These are phyloP conservation scores for Eupeodes luniger DNA, from an alignment of 2,888 invertebrate species.

Conservation along the genomic window DNA sequence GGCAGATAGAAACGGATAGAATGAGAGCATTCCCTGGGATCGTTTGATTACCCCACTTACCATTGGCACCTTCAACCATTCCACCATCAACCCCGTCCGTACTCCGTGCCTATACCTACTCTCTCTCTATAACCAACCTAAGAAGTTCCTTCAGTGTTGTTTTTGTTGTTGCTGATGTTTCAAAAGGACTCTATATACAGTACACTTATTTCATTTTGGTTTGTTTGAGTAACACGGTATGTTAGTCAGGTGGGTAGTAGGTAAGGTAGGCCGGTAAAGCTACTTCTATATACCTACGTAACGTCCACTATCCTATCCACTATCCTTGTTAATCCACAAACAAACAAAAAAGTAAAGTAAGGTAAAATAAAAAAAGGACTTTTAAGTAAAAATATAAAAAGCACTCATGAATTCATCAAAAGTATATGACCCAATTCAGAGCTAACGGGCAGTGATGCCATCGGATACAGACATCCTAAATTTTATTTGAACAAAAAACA, in stretches of 20 bases:
- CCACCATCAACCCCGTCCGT: not conserved
- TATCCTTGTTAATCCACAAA: slow-evolving; percentile 57
- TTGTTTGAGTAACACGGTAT: slow-evolving; percentile 51
- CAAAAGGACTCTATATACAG: slow-evolving; percentile 4
- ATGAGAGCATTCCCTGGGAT: slow-evolving; percentile 74
- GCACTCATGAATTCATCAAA: slow-evolving; percentile 66
- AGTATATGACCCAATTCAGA: slow-evolving; percentile 65
- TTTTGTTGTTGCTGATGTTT: slow-evolving; percentile 2
- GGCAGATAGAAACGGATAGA: slow-evolving; percentile 70
- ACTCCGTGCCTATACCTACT: not conserved
- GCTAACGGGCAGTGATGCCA: slow-evolving; percentile 52
- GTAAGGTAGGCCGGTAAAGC: not conserved
- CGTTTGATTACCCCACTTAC: slow-evolving; percentile 75
- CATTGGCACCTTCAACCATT: slow-evolving; percentile 26
- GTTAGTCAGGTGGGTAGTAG: slow-evolving; percentile 19
- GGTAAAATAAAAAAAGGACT: slow-evolving; percentile 2
- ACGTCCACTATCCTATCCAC: slow-evolving; percentile 50
- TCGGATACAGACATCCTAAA: slow-evolving; percentile 62
- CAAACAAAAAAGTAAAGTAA: slow-evolving; percentile 2
- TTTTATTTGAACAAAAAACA: slow-evolving; percentile 26
- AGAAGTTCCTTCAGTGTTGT: not conserved
- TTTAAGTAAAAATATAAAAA: slow-evolving; percentile 55
- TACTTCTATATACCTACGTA: slow-evolving; percentile 29
- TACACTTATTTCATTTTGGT: slow-evolving; percentile 51
- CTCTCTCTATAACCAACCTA: not conserved